Conservation (phyloP, 1,140 invertebrate genomes). For the Proales similis region DNA sequence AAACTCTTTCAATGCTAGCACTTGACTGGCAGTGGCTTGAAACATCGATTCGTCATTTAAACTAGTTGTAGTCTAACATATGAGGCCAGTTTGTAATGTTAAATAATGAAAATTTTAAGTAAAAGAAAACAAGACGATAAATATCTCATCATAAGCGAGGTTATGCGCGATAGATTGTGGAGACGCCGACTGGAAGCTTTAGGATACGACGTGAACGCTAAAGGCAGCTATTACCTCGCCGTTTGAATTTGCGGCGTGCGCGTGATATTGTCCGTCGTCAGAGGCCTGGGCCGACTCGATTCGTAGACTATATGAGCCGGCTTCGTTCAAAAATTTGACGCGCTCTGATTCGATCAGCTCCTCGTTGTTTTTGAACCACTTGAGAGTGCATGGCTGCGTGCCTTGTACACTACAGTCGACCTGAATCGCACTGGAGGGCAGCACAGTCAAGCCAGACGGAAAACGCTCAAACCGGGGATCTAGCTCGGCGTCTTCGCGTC, state of each 20-base stretch:
- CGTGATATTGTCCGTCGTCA: slow-evolving; percentile 32
- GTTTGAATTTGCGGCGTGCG: slow-evolving; percentile 15
- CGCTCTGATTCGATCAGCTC: slow-evolving; percentile 1
- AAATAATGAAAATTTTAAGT: no score
- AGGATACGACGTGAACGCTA: slow-evolving; percentile 34
- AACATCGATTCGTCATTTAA: no score
- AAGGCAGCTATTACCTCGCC: slow-evolving; percentile 36
- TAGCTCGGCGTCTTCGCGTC: slow-evolving; percentile 16
- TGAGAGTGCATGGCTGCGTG: slow-evolving; percentile 15
- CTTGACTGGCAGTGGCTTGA: no score
- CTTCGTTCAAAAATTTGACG: background rate
- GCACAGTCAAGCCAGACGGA: slow-evolving; percentile 1
- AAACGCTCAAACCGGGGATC: slow-evolving; percentile 29
- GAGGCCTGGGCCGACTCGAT: slow-evolving; percentile 23
- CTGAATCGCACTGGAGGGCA: background rate
- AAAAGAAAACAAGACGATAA: no score
- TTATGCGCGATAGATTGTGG: no score
- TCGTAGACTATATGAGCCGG: background rate
- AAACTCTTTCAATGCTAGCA: no score
- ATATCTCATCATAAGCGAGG: no score
- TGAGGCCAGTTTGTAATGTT: no score
- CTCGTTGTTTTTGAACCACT: slow-evolving; percentile 26
- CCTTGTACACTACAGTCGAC: slow-evolving; percentile 19
- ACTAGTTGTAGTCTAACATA: no score
- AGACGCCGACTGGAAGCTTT: no score